A percentile compares a stretch with the other conserved stretches of the same genome.
These are phyloP conservation scores for Acrobasis consociella DNA, from an alignment of 2,888 invertebrate species.

Conservation along the genomic window DNA sequence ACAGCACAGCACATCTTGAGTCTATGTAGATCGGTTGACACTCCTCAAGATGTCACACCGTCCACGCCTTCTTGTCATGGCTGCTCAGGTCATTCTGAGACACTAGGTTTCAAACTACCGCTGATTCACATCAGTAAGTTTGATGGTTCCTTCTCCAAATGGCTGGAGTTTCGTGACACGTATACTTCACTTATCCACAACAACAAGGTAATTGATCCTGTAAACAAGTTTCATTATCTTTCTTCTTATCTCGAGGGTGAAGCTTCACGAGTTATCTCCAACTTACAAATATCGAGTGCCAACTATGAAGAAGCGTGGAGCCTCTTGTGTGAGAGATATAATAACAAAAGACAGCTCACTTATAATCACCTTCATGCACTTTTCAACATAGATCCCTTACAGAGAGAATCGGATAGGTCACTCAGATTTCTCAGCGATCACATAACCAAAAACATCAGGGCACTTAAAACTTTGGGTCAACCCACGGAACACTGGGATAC, in stretches of 20 bases:
- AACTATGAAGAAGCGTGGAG: slow-evolving; percentile 34
- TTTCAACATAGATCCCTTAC: slow-evolving; percentile 27
- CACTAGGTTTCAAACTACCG: neutral
- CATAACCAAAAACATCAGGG: neutral
- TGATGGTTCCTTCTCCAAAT: slow-evolving; percentile 31
- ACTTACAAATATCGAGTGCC: slow-evolving; percentile 27
- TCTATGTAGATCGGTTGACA: neutral
- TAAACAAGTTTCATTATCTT: slow-evolving; percentile 21
- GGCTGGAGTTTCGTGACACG: slow-evolving; percentile 36
- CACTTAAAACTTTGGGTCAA: neutral
- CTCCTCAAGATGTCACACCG: neutral
- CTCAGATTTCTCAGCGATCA: slow-evolving; percentile 28
- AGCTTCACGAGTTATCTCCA: slow-evolving; percentile 30
- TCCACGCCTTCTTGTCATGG: neutral
- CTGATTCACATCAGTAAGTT: slow-evolving; percentile 32
- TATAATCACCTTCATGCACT: slow-evolving; percentile 33
- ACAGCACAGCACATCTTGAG: neutral
- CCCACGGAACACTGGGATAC: slow-evolving; percentile 25
- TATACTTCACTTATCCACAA: slow-evolving; percentile 32
- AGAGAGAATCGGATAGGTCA: slow-evolving; percentile 26
- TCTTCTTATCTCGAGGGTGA: slow-evolving; percentile 25
- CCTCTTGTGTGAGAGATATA: slow-evolving; percentile 32
- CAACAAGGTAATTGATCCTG: slow-evolving; percentile 15
- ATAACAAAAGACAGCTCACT: slow-evolving; percentile 33
- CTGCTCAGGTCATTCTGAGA: neutral